Conservation (phyloP, 1,140 invertebrate genomes). For the Lordiphosa collinella region DNA sequence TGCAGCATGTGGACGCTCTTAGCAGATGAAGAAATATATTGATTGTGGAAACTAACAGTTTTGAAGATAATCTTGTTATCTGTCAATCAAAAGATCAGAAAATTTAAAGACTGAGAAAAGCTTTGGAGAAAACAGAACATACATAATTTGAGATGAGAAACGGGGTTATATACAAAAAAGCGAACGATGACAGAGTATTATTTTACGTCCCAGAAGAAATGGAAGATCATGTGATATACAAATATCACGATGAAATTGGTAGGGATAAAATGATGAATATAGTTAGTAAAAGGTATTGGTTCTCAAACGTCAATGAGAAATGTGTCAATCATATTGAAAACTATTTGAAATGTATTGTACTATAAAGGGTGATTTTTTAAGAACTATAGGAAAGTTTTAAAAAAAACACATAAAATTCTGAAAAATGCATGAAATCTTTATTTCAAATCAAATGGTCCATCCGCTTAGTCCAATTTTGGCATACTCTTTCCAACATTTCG, state of each 20-base stretch:
- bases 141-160: slow-evolving; percentile 10
- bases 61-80: too few species aligned
- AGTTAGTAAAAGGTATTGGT: slow-evolving; percentile 47
- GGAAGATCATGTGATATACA: background rate
- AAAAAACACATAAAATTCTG: too few species aligned
- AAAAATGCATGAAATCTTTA: too few species aligned
- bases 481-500: too few species aligned
- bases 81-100: background rate
- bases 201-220: background rate
- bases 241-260: background rate
- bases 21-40: slow-evolving; percentile 17
- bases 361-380: too few species aligned
- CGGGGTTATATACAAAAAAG: too few species aligned
- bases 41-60: too few species aligned
- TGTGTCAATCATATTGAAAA: slow-evolving; percentile 32
- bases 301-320: slow-evolving; percentile 56
- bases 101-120: background rate
- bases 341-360: slow-evolving; percentile 60
- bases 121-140: background rate
- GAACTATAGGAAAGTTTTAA: too few species aligned
- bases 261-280: slow-evolving; percentile 37
- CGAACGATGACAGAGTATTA: background rate
- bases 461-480: too few species aligned
- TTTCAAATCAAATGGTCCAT: too few species aligned
- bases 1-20: slow-evolving; percentile 63